Base-by-base conservation (phyloP, 1,140 invertebrate species). In the Drosophila seguyi region DNA sequence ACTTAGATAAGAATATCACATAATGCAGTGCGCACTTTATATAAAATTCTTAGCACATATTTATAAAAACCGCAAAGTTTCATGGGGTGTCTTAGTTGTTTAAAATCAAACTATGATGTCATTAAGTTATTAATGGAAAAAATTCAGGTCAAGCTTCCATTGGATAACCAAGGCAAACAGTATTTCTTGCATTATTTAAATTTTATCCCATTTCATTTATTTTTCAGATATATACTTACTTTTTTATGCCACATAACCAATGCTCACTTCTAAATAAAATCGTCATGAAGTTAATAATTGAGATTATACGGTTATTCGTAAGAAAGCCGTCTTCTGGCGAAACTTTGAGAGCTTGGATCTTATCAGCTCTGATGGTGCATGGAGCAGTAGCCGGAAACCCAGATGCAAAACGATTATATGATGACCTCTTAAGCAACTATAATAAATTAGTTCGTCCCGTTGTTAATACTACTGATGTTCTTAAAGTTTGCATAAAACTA, bases 381-480 rank as follows among this genome's bases (percentile, higher is more conserved):
- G 96, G 87, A 36, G 92, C 92, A 45, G 91, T 92, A 93, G 95
- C 94, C 78, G 96, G 96, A 92, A 97, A 97, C 94, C 97, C 97
- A 78, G 97, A 97, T 93, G 97, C 97, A 75, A 97, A 98, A 94
- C 95, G 97, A 76, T 94, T 98, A 57, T 98, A 98, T 94, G 97
- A 98, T 94, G 97, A 98, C 93, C 95, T 98, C 65, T 94, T 98
- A 67, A 97, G 96, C 91, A 98, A 98, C 93, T 98, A 98, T 94
- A 98, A 98, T 94, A 98, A 98, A 94, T 94, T 98, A 87, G 97
- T 98, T 79, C 95, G 98, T 63, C 97, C 97, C 39, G 97, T 98
- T 52, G 95, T 97, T 93, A 98, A 98, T 93, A 97, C 97, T 73
- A 97, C 96, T 75, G 97, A 98, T 94, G 97, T 97, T 58, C 95